Conservation (phyloP, 2,888 invertebrate genomes). For the Parnassius orleans region DNA sequence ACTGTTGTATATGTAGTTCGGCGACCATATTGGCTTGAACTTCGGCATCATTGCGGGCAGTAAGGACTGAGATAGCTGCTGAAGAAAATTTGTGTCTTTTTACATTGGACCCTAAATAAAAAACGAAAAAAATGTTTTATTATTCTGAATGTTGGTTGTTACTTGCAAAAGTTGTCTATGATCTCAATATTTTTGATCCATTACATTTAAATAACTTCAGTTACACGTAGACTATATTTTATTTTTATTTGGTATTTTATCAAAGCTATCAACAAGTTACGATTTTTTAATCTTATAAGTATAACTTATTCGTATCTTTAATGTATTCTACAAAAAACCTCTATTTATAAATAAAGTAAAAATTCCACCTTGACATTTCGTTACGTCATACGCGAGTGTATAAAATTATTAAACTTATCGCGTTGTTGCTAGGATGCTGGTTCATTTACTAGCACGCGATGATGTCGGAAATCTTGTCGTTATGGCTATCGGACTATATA, state of each 20-base stretch:
- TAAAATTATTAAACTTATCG: conserved; percentile 9
- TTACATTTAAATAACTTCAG: too few species aligned
- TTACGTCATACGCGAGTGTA: conserved; percentile 3
- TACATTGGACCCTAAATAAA: too few species aligned
- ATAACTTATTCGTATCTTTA: too few species aligned
- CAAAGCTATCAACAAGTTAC: too few species aligned
- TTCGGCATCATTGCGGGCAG: conserved; percentile 15
- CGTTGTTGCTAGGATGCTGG: conserved; percentile 22
- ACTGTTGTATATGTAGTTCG: conserved; percentile 10
- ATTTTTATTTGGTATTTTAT: too few species aligned
- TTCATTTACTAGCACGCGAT: conserved; percentile 20
- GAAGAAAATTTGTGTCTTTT: too few species aligned
- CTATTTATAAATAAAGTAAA: conserved; percentile 3
- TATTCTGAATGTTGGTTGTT: too few species aligned
- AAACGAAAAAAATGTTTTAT: too few species aligned
- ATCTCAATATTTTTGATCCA: too few species aligned
- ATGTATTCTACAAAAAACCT: conserved; percentile 2
- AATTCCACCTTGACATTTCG: conserved; percentile 22
- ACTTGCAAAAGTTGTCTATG: too few species aligned
- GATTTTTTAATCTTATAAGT: too few species aligned
- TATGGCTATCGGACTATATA: conserved; percentile 18
- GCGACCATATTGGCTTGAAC: conserved; percentile 11
- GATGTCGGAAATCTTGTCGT: conserved; percentile 9
- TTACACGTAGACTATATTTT: too few species aligned
- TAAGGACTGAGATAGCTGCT: not conserved